These are phyloP conservation scores for Brachyalestes nurse DNA, from an alignment of 2,797 vertebrate genomes.

Conservation along the genomic window DNA sequence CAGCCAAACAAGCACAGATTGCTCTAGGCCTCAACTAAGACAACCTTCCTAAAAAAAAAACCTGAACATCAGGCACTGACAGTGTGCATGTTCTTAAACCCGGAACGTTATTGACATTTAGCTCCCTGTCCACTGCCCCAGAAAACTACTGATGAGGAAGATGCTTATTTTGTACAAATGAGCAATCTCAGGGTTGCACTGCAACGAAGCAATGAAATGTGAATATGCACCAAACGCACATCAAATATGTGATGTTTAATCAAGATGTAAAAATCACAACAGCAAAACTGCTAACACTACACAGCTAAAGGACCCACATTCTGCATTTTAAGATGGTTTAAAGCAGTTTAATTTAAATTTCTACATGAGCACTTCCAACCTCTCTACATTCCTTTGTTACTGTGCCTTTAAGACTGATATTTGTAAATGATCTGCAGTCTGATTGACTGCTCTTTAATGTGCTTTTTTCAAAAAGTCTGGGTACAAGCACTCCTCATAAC, in stretches of 20 bases:
- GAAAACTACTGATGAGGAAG: constrained; percentile 46
- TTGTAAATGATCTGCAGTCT: no score
- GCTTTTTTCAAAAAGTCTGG: no score
- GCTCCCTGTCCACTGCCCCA: constrained; percentile 28
- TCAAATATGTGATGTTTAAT: background rate
- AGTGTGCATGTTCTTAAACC: background rate
- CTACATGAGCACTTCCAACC: no score
- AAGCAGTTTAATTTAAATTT: no score
- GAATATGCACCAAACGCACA: background rate
- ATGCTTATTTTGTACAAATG: constrained; percentile 15
- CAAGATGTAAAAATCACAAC: background rate
- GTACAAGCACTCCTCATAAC: no score
- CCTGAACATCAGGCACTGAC: background rate
- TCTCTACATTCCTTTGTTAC: no score
- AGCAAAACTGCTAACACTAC: no score
- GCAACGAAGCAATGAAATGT: background rate
- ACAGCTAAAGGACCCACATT: no score
- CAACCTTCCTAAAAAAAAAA: background rate
- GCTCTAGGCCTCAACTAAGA: background rate
- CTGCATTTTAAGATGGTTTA: no score
- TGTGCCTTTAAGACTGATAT: no score
- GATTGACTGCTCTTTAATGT: no score
- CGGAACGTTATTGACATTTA: background rate
- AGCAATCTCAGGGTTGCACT: constrained; percentile 3
- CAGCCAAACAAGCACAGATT: background rate